Percentiles rank a stretch among this genome's conserved stretches.
phyloP scores from a whole-genome alignment of 2,888 invertebrate genomes.

The Dasypolia templi region DNA sequence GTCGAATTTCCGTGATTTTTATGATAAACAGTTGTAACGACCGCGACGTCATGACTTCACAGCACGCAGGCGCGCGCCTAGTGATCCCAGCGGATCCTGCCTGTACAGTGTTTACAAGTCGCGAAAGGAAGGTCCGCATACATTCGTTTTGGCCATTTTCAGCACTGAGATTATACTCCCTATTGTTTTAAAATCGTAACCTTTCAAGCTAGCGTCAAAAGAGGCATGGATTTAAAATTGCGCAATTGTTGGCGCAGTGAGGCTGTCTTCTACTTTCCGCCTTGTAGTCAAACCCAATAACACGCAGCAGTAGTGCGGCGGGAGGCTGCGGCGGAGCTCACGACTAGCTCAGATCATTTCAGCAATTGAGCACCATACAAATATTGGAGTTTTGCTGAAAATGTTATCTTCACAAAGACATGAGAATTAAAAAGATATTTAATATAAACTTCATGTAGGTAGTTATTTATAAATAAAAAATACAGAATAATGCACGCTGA shows the following conservation, averaged over 20 bases:
- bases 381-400: constrained; percentile 7
- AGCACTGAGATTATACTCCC: background rate
- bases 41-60: constrained; percentile 13
- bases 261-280: background rate
- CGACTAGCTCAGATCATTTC: background rate
- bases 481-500: constrained; percentile 13
- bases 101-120: background rate
- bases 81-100: background rate
- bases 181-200: background rate
- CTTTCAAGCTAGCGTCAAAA: background rate
- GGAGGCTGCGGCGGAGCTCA: no score
- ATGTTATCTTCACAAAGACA: constrained; percentile 20
- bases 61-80: background rate
- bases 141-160: background rate
- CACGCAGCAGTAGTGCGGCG: background rate
- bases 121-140: background rate
- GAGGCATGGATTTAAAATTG: background rate
- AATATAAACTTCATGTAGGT: constrained; percentile 1
- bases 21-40: constrained; percentile 13
- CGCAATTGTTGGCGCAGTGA: background rate
- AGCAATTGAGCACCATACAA: constrained; percentile 1
- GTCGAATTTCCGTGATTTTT: constrained; percentile 12
- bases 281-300: background rate
- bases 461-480: constrained; percentile 5
- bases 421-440: constrained; percentile 1